Base-by-base conservation (phyloP, 2,113 vertebrate genomes). In the Puffinus mauretanicus region DNA sequence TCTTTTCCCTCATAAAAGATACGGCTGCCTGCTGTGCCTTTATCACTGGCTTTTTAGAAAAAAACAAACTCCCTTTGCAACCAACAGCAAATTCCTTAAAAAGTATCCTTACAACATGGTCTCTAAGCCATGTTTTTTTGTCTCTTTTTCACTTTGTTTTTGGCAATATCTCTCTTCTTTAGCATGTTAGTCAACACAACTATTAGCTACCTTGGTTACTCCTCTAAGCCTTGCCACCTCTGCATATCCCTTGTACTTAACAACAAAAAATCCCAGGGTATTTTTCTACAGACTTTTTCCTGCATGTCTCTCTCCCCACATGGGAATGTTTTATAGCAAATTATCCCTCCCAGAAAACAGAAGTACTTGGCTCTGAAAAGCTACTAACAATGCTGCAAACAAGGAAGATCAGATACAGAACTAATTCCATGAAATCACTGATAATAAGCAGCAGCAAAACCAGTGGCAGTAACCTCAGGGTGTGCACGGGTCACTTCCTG, bases 141-240 rank as follows among this genome's bases (percentile, higher is more conserved):
- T 62, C 60, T 66, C 13, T 52, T 30, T 93, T 70, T 57, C 24
- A 57, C 16, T 84, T 70, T 30, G 6, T 78, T 84, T 86, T 78
- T 92, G 30, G 26, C 60, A 85, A 82, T 70, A 82, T 78, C 30
- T 73, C 30, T 73, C 16, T 44, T 71, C 21, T 81, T 32, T 27
- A 75, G 4, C 4, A 4, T n/a, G 10, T 75, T 84, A 73, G 51
- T 84, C 82, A 90, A 65, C 40, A 87, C 40, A 93, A 26, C 54
- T 81, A 55, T 86, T 91, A 82, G 57, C 75, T 88, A 40, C 87
- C 62, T 83, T 89, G 81, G 67, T 86, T 91, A 88, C 57, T n/a
- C 25, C 61, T 66, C 30, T 91, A 76, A 94, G 42, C 27, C n/a
- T 86, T 65, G 51, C 66, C 55, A 70, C 46, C 26, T 84, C 64